phyloP scores from a whole-genome alignment of 2,797 vertebrate genomes.

The Gallirallus australis region DNA sequence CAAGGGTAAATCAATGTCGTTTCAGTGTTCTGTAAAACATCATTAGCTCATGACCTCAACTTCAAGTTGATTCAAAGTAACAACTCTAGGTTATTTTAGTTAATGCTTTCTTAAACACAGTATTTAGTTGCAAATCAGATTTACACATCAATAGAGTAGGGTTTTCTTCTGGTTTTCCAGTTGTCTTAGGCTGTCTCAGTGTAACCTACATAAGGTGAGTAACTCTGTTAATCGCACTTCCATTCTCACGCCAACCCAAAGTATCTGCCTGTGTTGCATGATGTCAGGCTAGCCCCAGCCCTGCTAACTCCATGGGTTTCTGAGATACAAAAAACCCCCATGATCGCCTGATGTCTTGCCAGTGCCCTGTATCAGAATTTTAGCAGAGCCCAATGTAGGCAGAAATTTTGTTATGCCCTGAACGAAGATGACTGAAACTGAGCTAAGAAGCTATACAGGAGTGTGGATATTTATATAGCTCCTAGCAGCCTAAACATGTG shows the following conservation, averaged over 20 bases:
- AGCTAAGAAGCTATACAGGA: not conserved
- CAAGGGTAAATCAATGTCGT: not conserved
- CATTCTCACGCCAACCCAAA: not conserved
- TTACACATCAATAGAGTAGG: not conserved
- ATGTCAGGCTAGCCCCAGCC: not conserved
- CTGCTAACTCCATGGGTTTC: not conserved
- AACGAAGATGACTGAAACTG: not conserved
- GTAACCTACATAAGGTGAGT: not conserved
- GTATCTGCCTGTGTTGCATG: not conserved
- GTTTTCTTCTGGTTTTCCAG: not conserved
- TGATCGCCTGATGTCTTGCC: not conserved
- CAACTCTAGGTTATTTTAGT: not conserved
- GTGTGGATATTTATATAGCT: not conserved
- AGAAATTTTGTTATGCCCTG: not conserved
- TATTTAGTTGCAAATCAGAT: not conserved
- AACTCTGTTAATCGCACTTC: not conserved
- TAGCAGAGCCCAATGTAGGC: not conserved
- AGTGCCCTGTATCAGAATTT: not conserved
- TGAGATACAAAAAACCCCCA: not conserved
- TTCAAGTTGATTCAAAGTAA: not conserved
- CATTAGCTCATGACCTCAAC: not conserved
- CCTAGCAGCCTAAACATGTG: not conserved
- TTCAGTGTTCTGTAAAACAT: conserved; percentile 25
- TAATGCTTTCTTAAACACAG: not conserved
- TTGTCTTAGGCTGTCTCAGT: not conserved